Conservation (phyloP, 1,140 invertebrate genomes). For the Diuraphis noxia region DNA sequence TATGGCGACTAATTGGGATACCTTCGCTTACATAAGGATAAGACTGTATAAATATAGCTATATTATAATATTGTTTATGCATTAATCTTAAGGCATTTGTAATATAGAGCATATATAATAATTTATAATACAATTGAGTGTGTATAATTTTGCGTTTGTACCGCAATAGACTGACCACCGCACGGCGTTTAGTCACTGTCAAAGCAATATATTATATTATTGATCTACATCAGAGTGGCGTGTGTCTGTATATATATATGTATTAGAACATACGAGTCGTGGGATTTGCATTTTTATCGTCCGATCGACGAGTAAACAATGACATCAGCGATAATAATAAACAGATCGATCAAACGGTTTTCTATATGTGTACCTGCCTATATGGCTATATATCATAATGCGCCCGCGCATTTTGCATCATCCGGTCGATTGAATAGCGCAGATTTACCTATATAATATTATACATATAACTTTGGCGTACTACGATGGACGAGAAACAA, state of each 20-base stretch:
- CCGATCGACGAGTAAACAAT: constrained; percentile 27
- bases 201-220: not conserved
- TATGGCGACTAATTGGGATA: no score
- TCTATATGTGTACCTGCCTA: not conserved
- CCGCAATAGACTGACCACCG: not conserved
- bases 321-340: constrained; percentile 37
- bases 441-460: not conserved
- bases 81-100: not conserved
- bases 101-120: not conserved
- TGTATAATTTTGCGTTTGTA: not conserved
- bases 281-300: constrained; percentile 40
- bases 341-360: constrained; percentile 40
- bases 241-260: not conserved
- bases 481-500: not conserved
- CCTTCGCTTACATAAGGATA: no score
- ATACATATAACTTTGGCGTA: not conserved
- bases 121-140: not conserved
- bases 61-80: not conserved
- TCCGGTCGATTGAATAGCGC: not conserved
- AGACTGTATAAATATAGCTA: not conserved
- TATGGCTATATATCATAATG: not conserved
- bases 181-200: not conserved
- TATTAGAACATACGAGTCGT: not conserved
- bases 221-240: not conserved
- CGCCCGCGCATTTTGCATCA: not conserved